Percentiles rank a stretch among this genome's conserved stretches.
Evolutionary conservation across 1,140 invertebrate species (phyloP).

Genomic region (Monomorium pharaonis): DNA sequence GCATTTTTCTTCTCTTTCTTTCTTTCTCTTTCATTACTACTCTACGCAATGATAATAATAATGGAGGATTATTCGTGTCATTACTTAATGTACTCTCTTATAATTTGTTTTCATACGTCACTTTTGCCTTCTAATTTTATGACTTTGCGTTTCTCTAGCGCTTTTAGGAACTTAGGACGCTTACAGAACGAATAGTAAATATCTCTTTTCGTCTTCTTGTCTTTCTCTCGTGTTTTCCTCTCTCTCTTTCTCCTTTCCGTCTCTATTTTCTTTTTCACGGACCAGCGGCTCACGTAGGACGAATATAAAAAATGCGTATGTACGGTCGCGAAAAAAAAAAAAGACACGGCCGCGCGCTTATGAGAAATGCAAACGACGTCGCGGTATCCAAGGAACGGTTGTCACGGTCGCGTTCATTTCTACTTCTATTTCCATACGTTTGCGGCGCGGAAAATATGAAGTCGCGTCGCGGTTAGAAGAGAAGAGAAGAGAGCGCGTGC

Average conservation of each 20-base stretch:
- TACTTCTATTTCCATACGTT: slow-evolving; percentile 40
- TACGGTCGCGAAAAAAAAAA: slow-evolving; percentile 5
- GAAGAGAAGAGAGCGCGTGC: slow-evolving; percentile 3
- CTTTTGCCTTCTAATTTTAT: slow-evolving; percentile 23
- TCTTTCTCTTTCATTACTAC: neutral
- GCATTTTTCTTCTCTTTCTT: neutral
- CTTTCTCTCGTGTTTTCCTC: neutral
- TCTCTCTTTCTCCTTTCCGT: neutral
- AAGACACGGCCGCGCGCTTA: slow-evolving; percentile 52
- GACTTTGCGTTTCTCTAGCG: neutral
- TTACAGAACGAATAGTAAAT: neutral
- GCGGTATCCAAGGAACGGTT: slow-evolving; percentile 39
- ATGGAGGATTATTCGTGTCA: neutral
- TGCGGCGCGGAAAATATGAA: slow-evolving; percentile 44
- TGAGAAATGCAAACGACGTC: slow-evolving; percentile 64
- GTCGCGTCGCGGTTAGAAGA: neutral
- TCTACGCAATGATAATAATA: neutral
- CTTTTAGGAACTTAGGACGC: neutral
- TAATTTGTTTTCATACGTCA: neutral
- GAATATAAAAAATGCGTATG: slow-evolving; percentile 36
- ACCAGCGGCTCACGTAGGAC: neutral
- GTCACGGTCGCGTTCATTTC: slow-evolving; percentile 51
- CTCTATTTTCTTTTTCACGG: neutral
- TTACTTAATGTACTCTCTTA: slow-evolving; percentile 26
- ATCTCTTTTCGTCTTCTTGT: neutral